Evolutionary conservation across 2,888 invertebrate species (phyloP).

Genomic region (Orthosia gracilis): DNA sequence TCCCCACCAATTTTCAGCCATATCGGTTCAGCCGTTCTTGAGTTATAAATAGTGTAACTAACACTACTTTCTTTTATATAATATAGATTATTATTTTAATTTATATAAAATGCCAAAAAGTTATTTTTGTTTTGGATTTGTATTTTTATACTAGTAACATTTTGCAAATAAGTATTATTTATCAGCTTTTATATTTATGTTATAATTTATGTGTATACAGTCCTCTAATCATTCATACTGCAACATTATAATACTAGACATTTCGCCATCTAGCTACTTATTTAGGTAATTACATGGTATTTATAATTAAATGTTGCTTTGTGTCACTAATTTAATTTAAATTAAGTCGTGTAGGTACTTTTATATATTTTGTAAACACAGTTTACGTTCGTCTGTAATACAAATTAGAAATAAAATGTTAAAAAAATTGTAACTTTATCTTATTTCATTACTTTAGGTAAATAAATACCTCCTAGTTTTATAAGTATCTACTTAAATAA

Average conservation of each 20-base stretch:
- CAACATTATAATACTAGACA: not conserved
- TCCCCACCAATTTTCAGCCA: too few relatives aligned
- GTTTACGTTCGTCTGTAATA: constrained; percentile 43
- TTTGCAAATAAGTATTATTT: constrained; percentile 25
- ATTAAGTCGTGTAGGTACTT: constrained; percentile 31
- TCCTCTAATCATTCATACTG: constrained; percentile 9
- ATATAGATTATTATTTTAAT: constrained; percentile 15
- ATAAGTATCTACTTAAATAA: too few relatives aligned
- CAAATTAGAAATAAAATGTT: constrained; percentile 54
- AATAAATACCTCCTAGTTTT: too few relatives aligned
- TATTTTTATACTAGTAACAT: constrained; percentile 34
- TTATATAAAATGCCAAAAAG: constrained; percentile 25
- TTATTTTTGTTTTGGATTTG: constrained; percentile 25
- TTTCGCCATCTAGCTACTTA: constrained; percentile 9
- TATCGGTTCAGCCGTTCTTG: too few relatives aligned
- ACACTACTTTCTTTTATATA: too few relatives aligned
- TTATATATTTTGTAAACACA: constrained; percentile 47
- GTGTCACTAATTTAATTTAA: constrained; percentile 33
- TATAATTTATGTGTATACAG: constrained; percentile 20
- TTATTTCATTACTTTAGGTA: not conserved
- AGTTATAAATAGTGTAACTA: too few relatives aligned
- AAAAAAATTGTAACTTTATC: constrained; percentile 25
- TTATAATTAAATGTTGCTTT: constrained; percentile 24
- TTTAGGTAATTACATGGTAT: constrained; percentile 12
- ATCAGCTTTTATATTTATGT: constrained; percentile 7